These are phyloP conservation scores for Hemaris fuciformis DNA, from an alignment of 2,888 invertebrate species.

Conservation along the genomic window DNA sequence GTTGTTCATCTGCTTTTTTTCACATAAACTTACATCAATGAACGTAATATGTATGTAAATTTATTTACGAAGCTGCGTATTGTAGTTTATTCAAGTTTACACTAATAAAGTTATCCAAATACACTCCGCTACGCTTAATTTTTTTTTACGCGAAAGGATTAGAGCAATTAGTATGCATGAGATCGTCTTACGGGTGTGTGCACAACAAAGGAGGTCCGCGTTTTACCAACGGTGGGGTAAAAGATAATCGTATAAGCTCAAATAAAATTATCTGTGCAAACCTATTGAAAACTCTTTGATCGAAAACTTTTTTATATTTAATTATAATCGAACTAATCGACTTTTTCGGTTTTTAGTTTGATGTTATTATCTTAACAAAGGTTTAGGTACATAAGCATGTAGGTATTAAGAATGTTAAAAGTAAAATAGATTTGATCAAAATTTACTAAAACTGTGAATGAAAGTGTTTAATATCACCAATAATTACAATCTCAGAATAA, in stretches of 20 bases:
- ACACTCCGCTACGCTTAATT: not conserved
- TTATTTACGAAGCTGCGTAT: not conserved
- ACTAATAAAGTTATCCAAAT: not conserved
- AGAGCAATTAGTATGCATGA: slow-evolving; percentile 41
- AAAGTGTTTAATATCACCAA: too few species aligned
- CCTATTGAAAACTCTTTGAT: slow-evolving; percentile 13
- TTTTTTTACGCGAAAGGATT: slow-evolving; percentile 31
- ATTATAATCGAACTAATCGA: not conserved
- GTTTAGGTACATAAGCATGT: too few species aligned
- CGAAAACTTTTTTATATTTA: slow-evolving; percentile 17
- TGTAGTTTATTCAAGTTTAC: not conserved
- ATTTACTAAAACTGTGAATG: too few species aligned
- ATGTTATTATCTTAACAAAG: not conserved
- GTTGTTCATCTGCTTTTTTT: too few species aligned
- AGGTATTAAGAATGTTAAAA: too few species aligned
- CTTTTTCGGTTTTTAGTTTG: not conserved
- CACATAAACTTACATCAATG: too few species aligned
- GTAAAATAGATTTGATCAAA: too few species aligned
- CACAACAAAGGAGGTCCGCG: slow-evolving; percentile 35
- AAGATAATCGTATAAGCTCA: slow-evolving; percentile 24
- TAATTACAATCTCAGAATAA: too few species aligned
- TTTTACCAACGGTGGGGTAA: slow-evolving; percentile 25
- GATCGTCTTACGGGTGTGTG: slow-evolving; percentile 33
- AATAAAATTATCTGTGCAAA: slow-evolving; percentile 2
- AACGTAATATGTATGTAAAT: too few species aligned